Evolutionary conservation across 2,113 vertebrate genomes (phyloP), one percentile per base, ranked within the genome.

Genomic region (Macrotis lagotis): DNA sequence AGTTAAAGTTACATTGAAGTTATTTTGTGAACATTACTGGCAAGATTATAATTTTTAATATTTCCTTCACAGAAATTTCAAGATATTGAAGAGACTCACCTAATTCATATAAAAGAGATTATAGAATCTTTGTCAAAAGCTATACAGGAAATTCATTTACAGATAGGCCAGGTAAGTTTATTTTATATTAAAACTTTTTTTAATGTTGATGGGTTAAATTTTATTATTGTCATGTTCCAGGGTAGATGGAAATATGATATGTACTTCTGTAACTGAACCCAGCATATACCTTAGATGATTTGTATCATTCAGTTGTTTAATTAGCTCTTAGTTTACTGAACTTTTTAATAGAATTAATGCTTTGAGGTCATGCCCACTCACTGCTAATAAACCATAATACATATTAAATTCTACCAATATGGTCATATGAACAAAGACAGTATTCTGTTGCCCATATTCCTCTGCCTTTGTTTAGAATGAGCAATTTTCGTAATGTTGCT

Each of bases 81-180:
- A 97, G 99, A 99, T 98, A 99, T 99, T 88, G 99, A 99, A 98
- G 99, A 99, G 98, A 99, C 97, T 90, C 99, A 99, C 98, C 98
- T 99, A 90, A 96, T 99, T 96, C 99, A 99, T 94, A 99, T 99
- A 99, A 99, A 99, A 98, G 99, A 99, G 97, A 99, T 99, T 97
- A 99, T 99, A 97, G 99, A 98, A 93, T 99, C 99, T 0, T 99
- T 99, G 96, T 99, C 99, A 92, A 99, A 99, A 97, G 99, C 99
- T 47, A 98, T 99, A 96, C 99, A 99, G 91, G 99, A 99, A 98
- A 99, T 99, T 16, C 99, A 99, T 98, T 94, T 99, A 89, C 99
- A 99, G 89, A 99, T 99, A 92, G 99, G 99, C 98, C 99, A 99
- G 99, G 99, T 99, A 98, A 98, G 98, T 97, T 88, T 93, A 25